These are phyloP conservation scores for Anas flavirostris DNA, from an alignment of 2,797 vertebrate species.

Conservation along the genomic window DNA sequence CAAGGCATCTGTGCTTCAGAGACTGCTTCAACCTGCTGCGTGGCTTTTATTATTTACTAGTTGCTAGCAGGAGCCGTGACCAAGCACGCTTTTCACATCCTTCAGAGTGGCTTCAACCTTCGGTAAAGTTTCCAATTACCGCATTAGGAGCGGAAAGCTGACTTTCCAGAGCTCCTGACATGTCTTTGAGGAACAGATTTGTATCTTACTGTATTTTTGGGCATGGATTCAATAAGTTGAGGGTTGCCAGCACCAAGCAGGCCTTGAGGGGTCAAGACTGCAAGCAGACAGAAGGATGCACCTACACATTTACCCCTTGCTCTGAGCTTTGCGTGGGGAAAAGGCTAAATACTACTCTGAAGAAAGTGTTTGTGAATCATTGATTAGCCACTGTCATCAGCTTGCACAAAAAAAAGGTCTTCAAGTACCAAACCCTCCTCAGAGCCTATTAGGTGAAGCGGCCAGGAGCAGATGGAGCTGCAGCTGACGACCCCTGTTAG, in stretches of 20 bases:
- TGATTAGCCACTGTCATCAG: background rate
- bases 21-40: background rate
- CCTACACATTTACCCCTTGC: background rate
- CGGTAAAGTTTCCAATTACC: background rate
- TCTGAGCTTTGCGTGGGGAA: background rate
- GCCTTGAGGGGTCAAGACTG: background rate
- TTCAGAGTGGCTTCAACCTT: background rate
- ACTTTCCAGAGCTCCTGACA: background rate
- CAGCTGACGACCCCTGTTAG: background rate
- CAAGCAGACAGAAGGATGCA: background rate
- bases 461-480: background rate
- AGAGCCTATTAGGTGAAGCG: background rate
- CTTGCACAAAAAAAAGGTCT: slow-evolving; percentile 4
- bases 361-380: slow-evolving; percentile 5
- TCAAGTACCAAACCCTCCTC: slow-evolving; percentile 3
- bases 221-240: background rate
- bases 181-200: background rate
- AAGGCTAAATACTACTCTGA: background rate
- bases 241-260: no score
- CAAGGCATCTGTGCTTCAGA: background rate
- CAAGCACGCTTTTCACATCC: background rate
- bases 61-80: background rate
- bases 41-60: background rate
- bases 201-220: background rate
- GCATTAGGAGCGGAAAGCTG: background rate